Conservation (phyloP, 35 echinoderm and acorn worm genomes). For the Ophiothrix spiculata region DNA sequence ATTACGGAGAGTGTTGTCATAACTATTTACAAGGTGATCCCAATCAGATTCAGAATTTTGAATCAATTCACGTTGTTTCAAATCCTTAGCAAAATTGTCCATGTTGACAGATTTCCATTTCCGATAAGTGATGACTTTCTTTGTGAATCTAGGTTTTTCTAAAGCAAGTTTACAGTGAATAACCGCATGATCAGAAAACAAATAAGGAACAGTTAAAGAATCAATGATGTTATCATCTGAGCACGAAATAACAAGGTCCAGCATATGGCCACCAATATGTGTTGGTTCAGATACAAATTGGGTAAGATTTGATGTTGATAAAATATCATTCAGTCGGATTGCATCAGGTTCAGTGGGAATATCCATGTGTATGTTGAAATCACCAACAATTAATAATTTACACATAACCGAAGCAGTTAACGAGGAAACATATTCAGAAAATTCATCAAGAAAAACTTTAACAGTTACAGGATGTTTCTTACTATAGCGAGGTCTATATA, state of each 20-base stretch:
- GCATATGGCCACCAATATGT: conserved; percentile 6
- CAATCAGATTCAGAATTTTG: background rate
- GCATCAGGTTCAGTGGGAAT: background rate
- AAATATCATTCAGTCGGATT: background rate
- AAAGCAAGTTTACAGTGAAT: conserved; percentile 8
- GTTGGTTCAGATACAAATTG: conserved; percentile 25
- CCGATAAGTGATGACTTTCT: conserved; percentile 8
- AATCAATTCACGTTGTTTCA: conserved; percentile 5
- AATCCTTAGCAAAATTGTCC: background rate
- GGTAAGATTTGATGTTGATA: background rate
- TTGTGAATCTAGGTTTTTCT: background rate
- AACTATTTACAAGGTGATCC: background rate
- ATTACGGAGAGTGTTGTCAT: background rate
- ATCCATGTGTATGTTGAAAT: too few relatives aligned
- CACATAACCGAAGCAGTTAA: conserved; percentile 14
- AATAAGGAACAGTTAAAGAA: background rate
- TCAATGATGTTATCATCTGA: conserved; percentile 10
- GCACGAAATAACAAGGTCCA: conserved; percentile 23
- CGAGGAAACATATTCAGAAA: conserved; percentile 21
- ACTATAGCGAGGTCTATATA: conserved; percentile 16
- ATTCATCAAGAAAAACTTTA: conserved; percentile 25
- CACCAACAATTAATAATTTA: conserved; percentile 23
- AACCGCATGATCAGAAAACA: conserved; percentile 15
- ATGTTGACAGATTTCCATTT: background rate
- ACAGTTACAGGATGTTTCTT: conserved; percentile 1